Percentiles rank a stretch among this genome's conserved stretches.
These are phyloP conservation scores for Delia radicum DNA, from an alignment of 1,140 invertebrate species.

Conservation along the genomic window DNA sequence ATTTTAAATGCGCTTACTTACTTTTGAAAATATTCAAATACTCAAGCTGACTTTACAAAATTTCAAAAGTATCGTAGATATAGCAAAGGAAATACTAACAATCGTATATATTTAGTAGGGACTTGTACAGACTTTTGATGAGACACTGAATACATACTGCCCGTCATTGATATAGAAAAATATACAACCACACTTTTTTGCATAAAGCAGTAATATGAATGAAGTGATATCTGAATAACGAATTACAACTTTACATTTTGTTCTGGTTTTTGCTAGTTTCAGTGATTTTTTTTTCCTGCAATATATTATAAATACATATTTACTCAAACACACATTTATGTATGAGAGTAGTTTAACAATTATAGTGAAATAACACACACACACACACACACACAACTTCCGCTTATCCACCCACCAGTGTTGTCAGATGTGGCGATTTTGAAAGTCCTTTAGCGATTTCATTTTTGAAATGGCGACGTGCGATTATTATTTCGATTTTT, in stretches of 20 bases:
- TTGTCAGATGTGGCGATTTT: no score
- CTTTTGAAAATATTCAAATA: not conserved
- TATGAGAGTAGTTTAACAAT: not conserved
- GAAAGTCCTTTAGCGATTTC: no score
- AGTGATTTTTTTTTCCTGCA: no score
- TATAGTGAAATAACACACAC: not conserved
- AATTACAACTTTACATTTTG: slow-evolving; percentile 8
- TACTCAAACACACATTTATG: not conserved
- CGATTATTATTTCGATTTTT: no score
- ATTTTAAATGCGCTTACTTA: not conserved
- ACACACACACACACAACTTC: no score
- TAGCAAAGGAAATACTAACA: not conserved
- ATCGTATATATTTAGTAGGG: not conserved
- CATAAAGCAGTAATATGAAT: slow-evolving; percentile 12
- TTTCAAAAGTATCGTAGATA: not conserved
- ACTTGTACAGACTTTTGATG: not conserved
- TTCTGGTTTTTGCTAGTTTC: not conserved
- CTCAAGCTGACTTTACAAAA: not conserved
- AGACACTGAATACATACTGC: not conserved
- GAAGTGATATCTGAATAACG: slow-evolving; percentile 14
- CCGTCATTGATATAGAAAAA: not conserved
- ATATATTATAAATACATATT: no score
- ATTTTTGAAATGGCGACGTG: no score
- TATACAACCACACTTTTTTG: not conserved
- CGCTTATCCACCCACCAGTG: no score